phyloP scores from a whole-genome alignment of 2,113 vertebrate species.

The Cyphomyrus discorhynchus region DNA sequence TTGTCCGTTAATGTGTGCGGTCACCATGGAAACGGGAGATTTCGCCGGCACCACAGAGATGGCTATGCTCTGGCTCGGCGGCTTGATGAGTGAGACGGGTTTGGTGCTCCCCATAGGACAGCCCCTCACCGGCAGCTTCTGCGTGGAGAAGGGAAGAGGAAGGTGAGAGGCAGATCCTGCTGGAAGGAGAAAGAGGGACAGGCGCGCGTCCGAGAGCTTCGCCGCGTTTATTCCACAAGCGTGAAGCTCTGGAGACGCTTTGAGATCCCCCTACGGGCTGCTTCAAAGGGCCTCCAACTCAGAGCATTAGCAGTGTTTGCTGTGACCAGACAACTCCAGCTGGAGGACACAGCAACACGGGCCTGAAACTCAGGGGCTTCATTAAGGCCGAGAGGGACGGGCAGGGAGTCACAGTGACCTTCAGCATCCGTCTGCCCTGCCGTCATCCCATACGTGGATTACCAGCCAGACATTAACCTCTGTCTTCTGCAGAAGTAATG shows the following conservation, averaged over 20 bases:
- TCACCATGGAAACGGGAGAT: conserved; percentile 74
- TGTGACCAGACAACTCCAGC: neutral
- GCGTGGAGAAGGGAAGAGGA: conserved; percentile 36
- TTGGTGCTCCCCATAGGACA: conserved; percentile 65
- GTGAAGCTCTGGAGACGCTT: neutral
- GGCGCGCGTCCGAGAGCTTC: neutral
- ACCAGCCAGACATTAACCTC: neutral
- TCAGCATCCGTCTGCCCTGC: no score
- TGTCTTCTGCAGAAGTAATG: neutral
- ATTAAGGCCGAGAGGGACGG: neutral
- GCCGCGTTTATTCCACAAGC: neutral
- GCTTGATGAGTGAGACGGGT: conserved; percentile 66
- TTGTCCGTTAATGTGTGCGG: conserved; percentile 71
- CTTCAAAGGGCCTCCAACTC: conserved; percentile 9
- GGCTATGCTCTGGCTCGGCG: conserved; percentile 62
- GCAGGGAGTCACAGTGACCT: neutral
- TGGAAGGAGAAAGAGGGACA: conserved; percentile 17
- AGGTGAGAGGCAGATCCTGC: neutral
- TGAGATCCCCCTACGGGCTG: no score
- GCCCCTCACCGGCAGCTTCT: conserved; percentile 71
- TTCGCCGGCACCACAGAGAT: conserved; percentile 69
- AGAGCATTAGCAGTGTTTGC: neutral
- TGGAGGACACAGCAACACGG: neutral
- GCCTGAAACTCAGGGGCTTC: neutral
- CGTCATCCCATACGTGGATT: neutral